These are phyloP conservation scores for Drosophila truncata DNA, from an alignment of 1,140 invertebrate species.

Conservation along the genomic window DNA sequence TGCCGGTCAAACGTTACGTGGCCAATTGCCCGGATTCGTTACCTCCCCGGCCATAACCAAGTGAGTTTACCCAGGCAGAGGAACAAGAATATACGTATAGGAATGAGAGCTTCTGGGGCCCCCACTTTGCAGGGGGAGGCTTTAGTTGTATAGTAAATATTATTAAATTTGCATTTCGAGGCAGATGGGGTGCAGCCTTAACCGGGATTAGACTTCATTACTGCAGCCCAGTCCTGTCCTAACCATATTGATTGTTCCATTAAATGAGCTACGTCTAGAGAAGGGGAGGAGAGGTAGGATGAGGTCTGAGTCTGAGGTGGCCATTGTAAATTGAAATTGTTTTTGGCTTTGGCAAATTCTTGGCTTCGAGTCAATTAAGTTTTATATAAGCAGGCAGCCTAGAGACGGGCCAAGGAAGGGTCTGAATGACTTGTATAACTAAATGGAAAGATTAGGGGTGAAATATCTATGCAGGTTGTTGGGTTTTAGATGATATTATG, in stretches of 20 bases:
- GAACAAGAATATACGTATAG: background rate
- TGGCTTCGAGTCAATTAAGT: conserved; percentile 74
- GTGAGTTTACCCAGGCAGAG: conserved; percentile 86
- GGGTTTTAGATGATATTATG: background rate
- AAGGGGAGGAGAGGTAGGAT: background rate
- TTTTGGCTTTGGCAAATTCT: conserved; percentile 67
- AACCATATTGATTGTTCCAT: conserved; percentile 76
- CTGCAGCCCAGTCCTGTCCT: conserved; percentile 28
- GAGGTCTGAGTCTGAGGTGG: conserved; percentile 2
- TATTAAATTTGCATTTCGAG: conserved; percentile 74
- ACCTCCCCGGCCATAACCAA: conserved; percentile 89
- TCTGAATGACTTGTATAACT: conserved; percentile 36
- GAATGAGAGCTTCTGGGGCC: background rate
- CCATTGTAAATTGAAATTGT: conserved; percentile 75
- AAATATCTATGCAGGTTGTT: conserved; percentile 26
- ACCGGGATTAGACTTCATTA: conserved; percentile 81
- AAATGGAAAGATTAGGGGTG: conserved; percentile 22
- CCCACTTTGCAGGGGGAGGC: conserved; percentile 33
- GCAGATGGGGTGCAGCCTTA: conserved; percentile 57
- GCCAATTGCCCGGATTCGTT: conserved; percentile 87
- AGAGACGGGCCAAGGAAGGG: conserved; percentile 4
- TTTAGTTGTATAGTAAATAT: conserved; percentile 71
- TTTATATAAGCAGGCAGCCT: conserved; percentile 56
- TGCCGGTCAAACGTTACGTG: conserved; percentile 86
- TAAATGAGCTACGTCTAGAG: conserved; percentile 67